A percentile compares a stretch with the other conserved stretches of the same genome.
These are phyloP conservation scores for Anas bernieri DNA, from an alignment of 2,797 vertebrate species.

Conservation along the genomic window DNA sequence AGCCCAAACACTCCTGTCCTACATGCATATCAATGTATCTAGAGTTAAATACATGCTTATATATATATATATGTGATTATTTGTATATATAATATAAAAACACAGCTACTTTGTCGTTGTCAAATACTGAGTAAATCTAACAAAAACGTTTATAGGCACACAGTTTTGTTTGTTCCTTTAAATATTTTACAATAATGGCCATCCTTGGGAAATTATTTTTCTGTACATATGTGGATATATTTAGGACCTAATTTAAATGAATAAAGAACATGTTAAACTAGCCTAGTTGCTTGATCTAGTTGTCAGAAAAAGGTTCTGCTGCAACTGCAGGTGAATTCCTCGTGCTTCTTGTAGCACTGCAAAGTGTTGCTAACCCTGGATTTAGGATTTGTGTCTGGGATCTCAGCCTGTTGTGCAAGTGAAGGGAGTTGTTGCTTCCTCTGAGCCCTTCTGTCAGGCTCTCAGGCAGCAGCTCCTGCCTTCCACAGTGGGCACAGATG, in stretches of 20 bases:
- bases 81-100: slow-evolving; percentile 17
- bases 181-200: slow-evolving; percentile 58
- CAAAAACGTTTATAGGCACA: slow-evolving; percentile 4
- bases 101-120: neutral
- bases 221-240: slow-evolving; percentile 71
- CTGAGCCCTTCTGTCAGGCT: fast-evolving
- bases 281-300: neutral
- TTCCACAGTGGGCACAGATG: fast-evolving
- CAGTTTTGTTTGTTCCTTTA: slow-evolving; percentile 45
- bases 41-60: neutral
- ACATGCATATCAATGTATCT: neutral
- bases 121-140: slow-evolving; percentile 34
- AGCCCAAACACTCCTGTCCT: neutral
- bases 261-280: slow-evolving; percentile 41
- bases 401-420: neutral
- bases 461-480: neutral
- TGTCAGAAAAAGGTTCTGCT: neutral
- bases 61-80: neutral
- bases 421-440: neutral
- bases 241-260: slow-evolving; percentile 71
- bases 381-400: neutral
- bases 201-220: slow-evolving; percentile 74
- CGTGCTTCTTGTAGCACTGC: neutral
- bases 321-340: fast-evolving
- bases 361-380: neutral